Evolutionary conservation across 2,113 vertebrate species (phyloP), one percentile per base, ranked within the genome.

Genomic region (Crotophaga sulcirostris): DNA sequence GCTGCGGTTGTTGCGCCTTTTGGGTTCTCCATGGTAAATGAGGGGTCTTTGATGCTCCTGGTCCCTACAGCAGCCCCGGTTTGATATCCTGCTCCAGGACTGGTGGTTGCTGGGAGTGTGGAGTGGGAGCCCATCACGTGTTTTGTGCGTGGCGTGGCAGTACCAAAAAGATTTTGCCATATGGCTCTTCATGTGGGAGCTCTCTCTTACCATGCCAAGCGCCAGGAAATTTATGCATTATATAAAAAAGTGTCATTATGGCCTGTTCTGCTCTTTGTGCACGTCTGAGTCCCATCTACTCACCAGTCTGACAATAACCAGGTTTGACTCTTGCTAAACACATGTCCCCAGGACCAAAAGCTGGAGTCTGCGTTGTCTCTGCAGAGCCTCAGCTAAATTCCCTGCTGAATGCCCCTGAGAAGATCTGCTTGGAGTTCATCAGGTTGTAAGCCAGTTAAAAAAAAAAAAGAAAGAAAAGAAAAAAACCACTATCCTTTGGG

Each of bases 61-160:
- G 29, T 60, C n/a, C 7, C 6, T 44, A 26, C 0, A 3, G 40
- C 70, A 83, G 38, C 21, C 45, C 40, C 31, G 36, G 51, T 0
- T 2, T 4, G 45, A 45, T 55, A 29, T 42, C 29, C 55, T 69
- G 28, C 64, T 69, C 40, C 1, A 2, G 40, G 25, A 21, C 13
- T 2, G 1, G 76, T 0, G 0, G 38, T 47, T 31, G 13, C 36
- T 54, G 64, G 59, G 26, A 81, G 8, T 1, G 2, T 3, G 4
- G 54, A 18, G 52, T 40, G 45, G 56, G 49, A 80, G 58, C 24
- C 58, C 8, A 2, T 38, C 4, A 0, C 11, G 7, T 58, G 36
- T 77, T 60, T 73, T 51, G 24, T 77, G 66, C 0, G 0, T 64
- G 79, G 31, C 0, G 0, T 64, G 62, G 29, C 33, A 81, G 19